Conservation (phyloP, 2,888 invertebrate genomes). For the Mythimna loreyi region DNA sequence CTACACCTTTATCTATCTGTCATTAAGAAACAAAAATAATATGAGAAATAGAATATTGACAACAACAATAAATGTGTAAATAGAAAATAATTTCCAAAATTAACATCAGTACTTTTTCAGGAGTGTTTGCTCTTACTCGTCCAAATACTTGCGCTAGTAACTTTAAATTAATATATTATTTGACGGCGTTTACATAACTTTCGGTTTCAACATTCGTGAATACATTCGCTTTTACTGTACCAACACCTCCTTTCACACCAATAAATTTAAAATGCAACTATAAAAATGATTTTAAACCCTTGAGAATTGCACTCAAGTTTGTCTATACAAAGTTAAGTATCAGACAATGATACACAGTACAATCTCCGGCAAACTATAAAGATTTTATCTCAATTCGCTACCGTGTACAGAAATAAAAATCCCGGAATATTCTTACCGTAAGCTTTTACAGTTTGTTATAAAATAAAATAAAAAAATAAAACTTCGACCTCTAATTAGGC, state of each 20-base stretch:
- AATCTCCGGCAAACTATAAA: constrained; percentile 55
- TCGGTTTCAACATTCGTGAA: not conserved
- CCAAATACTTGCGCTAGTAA: constrained; percentile 29
- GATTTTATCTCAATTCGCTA: constrained; percentile 60
- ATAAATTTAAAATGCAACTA: constrained; percentile 7
- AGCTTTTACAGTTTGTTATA: constrained; percentile 63
- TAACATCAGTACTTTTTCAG: not conserved
- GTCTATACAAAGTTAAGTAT: constrained; percentile 20
- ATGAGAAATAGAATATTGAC: not conserved
- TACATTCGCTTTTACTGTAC: not conserved
- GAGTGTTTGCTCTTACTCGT: constrained; percentile 11
- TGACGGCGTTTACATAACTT: not conserved
- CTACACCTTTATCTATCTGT: no score
- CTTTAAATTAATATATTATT: not conserved
- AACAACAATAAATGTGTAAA: constrained; percentile 3
- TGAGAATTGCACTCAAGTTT: constrained; percentile 18
- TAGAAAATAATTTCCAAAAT: not conserved
- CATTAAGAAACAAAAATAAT: no score
- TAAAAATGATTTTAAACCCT: constrained; percentile 14
- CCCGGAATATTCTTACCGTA: constrained; percentile 53
- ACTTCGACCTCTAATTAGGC: constrained; percentile 69
- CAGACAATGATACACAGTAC: constrained; percentile 41
- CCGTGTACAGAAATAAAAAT: constrained; percentile 61
- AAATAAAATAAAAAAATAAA: constrained; percentile 62
- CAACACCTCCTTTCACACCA: constrained; percentile 10